Base-by-base conservation (phyloP, 2,888 invertebrate genomes). In the Anorthoa munda region DNA sequence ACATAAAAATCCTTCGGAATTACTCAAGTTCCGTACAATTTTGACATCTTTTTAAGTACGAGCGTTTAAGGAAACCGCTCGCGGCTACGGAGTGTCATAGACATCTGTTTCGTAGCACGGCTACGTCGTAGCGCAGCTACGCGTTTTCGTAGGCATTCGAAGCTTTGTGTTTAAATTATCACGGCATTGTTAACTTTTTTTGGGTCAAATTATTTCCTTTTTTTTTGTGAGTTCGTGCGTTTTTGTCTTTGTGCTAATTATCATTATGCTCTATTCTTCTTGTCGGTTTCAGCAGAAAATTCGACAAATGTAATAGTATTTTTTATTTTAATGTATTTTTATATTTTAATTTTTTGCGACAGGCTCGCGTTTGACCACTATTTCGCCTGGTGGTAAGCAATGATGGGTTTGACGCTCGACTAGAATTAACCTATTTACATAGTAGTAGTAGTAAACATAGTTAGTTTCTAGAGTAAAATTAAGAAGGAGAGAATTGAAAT, bases 41-140 rank as follows among this genome's bases (percentile, higher is more conserved):
- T 79, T 84, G 82, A 82, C 84, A 82, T 85, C 66, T 78, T 83
- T 85, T 80, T 86, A 84, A 82, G 73, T 77, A 82, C 65, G 51
- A 84, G 39, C 79, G 56, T 84, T 86, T 86, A 77, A 70, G 84
- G 53, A 63, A 74, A 82, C 23, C 85, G 85, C 86, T 76, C 13
- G 66, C 67, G 83, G 85, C 82, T 80, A 84, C 67, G 75, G 61
- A 50, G 69, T 72, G 79, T 75, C 77, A 76, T 77, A 84, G 80
- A 80, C 82, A 74, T 80, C 80, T 84, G 86, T 75, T 84, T 75
- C 75, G 85, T 86, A 79, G 82, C 73, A 77, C 60, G 13, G 45
- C 45, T 65, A 82, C 85, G 84, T 39, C 59, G 70, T 72, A 63
- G 67, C 63, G 39, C 21, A 58, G 83, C 75, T 65, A 82, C 85